These are phyloP conservation scores for Xerus rutilus DNA, from an alignment of 2,797 vertebrate species.

Conservation along the genomic window DNA sequence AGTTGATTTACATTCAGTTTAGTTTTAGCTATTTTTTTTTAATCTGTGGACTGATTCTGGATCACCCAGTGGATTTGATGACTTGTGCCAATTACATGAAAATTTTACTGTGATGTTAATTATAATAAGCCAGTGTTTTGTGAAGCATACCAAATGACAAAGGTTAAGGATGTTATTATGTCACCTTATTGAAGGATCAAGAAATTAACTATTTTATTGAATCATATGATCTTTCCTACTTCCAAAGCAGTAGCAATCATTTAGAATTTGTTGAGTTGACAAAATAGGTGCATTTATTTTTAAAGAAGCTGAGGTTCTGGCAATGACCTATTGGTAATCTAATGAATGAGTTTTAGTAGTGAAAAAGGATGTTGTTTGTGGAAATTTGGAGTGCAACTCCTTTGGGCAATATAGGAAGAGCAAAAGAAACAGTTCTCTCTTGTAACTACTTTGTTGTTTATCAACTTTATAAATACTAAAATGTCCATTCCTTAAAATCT, in stretches of 20 bases:
- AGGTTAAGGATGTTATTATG: background rate
- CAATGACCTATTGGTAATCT: background rate
- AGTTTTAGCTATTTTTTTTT: background rate
- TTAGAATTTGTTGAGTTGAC: conserved; percentile 12
- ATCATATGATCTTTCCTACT: background rate
- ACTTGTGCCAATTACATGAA: background rate
- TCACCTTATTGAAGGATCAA: background rate
- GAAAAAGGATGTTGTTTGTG: background rate
- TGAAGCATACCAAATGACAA: background rate
- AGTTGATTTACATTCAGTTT: background rate
- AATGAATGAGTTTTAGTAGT: background rate
- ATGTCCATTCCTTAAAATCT: background rate
- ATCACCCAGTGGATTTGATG: background rate
- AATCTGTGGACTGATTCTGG: background rate
- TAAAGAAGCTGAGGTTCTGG: background rate
- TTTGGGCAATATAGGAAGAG: background rate
- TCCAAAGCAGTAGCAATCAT: background rate
- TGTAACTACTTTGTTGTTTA: background rate
- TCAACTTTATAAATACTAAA: background rate
- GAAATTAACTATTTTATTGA: background rate
- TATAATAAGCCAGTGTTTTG: background rate
- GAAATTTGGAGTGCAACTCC: background rate
- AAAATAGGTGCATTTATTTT: conserved; percentile 12
- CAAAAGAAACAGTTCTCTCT: background rate
- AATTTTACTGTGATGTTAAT: background rate